Evolutionary conservation across 2,797 vertebrate genomes (phyloP).

Genomic region (Falco cherrug): DNA sequence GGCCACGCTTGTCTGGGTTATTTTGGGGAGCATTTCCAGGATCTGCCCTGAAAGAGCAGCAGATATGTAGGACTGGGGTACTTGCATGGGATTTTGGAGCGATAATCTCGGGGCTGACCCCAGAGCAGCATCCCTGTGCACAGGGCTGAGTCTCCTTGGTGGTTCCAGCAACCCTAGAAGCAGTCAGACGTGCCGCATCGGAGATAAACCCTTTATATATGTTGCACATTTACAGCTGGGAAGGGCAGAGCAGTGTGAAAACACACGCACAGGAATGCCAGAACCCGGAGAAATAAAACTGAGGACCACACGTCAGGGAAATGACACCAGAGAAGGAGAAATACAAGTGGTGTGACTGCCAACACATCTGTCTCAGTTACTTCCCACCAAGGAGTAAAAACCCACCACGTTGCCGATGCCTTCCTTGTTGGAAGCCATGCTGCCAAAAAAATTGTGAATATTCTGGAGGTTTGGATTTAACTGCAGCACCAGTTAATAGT

Average conservation of each 20-base stretch:
- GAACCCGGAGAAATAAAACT: background rate
- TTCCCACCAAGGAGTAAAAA: conserved; percentile 24
- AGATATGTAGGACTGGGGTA: background rate
- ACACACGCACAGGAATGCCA: accelerated
- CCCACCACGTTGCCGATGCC: background rate
- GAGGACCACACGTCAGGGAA: background rate
- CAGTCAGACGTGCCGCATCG: accelerated
- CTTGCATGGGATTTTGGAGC: accelerated
- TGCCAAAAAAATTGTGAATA: conserved; percentile 38
- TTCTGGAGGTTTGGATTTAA: conserved; percentile 58
- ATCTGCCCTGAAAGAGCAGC: background rate
- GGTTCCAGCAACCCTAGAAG: too few relatives aligned
- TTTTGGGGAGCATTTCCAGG: background rate
- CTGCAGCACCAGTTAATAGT: conserved; percentile 47
- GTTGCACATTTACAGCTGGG: accelerated
- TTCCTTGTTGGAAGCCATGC: conserved; percentile 32
- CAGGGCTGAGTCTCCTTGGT: background rate
- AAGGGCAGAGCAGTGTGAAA: background rate
- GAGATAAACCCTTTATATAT: background rate
- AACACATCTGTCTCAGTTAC: conserved; percentile 52
- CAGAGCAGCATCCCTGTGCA: background rate
- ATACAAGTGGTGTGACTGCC: conserved; percentile 6
- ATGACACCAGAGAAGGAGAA: background rate
- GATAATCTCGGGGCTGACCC: background rate
- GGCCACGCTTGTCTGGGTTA: accelerated